Evolutionary conservation across 2,113 vertebrate genomes (phyloP).

Genomic region (Tyto alba): DNA sequence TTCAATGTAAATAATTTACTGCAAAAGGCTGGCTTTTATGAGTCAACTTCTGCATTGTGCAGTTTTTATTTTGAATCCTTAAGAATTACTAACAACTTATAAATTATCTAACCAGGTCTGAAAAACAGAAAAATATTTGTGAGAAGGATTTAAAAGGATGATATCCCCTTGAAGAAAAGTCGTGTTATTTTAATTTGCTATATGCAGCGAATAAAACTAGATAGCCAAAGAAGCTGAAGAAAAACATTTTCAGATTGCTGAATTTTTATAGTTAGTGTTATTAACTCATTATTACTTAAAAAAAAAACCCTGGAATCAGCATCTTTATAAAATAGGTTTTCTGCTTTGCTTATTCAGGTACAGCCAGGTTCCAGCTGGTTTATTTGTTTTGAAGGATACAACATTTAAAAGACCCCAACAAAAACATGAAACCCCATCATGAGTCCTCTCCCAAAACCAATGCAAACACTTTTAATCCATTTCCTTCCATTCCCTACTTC

Average conservation of each 20-base stretch:
- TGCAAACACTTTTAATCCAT: background rate
- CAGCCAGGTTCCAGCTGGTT: background rate
- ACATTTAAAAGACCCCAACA: background rate
- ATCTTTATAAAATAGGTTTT: background rate
- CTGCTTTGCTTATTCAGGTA: background rate
- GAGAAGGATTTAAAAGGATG: background rate
- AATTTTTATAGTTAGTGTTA: background rate
- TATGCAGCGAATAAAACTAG: background rate
- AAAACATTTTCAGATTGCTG: background rate
- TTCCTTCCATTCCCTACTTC: background rate
- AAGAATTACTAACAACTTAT: conserved; percentile 15
- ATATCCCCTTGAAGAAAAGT: background rate
- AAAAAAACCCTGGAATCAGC: background rate
- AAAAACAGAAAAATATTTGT: conserved; percentile 4
- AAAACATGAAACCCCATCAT: background rate
- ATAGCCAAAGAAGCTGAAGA: background rate
- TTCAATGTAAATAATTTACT: conserved; percentile 24
- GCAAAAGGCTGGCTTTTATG: conserved; percentile 26
- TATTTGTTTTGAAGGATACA: background rate
- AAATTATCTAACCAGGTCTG: conserved; percentile 49
- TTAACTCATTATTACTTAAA: background rate
- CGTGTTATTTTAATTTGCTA: background rate
- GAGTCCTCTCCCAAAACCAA: background rate
- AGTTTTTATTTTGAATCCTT: background rate
- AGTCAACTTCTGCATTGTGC: background rate